Evolutionary conservation across 1,140 invertebrate genomes (phyloP), one percentile per base, ranked within the genome.

Genomic region (Papilio aristodemus): DNA sequence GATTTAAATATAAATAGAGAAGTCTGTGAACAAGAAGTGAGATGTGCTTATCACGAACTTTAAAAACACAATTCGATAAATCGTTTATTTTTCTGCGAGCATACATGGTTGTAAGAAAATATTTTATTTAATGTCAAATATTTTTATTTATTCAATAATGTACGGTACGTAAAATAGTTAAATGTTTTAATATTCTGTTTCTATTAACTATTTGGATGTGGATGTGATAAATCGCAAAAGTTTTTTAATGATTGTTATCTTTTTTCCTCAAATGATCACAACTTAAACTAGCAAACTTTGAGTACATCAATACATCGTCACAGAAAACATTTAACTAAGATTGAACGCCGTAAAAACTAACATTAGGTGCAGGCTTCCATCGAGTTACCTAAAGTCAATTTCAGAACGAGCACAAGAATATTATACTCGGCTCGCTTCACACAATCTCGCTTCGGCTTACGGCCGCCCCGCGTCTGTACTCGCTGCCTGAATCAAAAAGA

Each of bases 371-470:
- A 62, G 27, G 59, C 59, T 62, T 62, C 32, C 14, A 62, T 62
- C 59, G 14, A 62, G 59, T 62, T 62, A 62, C 59, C 63, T 46
- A 14, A 66, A 66, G 63, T 66, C 63, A 66, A 66, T 66, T 66
- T 46, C 63, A 66, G 25, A 66, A 46, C 63, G 63, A 46, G 63
- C 17, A 46, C 41, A 66, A 46, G 39, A 66, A 66, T 66, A 66
- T 66, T 66, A 66, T 50, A 66, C 63, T 66, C 41, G 39, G 27
- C 39, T 66, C 63, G 63, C 39, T 66, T 46, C 63, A 64, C 62
- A 66, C 63, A 66, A 66, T 46, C 63, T 25, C 63, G 39, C 63
- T 25, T 66, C 27, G 41, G 63, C 63, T 66, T 66, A 66, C 63
- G 43, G 36, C 41, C 63, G 63, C 41, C 27, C 43, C 63, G 63